phyloP scores from a whole-genome alignment of 2,113 vertebrate species.

The Ammodytes marinus region DNA sequence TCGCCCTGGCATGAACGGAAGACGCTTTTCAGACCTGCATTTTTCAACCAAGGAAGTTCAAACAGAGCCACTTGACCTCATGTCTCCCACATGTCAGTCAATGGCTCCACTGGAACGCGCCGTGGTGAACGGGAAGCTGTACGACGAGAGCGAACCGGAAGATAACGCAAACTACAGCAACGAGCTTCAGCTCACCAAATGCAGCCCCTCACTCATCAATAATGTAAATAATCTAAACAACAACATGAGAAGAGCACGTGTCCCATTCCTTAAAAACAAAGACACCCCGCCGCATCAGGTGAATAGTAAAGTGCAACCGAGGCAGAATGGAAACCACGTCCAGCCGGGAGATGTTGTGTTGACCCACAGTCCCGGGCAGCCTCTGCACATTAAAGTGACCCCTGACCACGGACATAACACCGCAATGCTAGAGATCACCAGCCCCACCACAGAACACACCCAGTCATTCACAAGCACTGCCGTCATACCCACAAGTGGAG shows the following conservation, averaged over 20 bases:
- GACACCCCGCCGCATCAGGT: slow-evolving; percentile 85
- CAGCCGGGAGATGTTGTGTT: slow-evolving; percentile 92
- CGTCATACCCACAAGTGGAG: slow-evolving; percentile 94
- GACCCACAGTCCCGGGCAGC: slow-evolving; percentile 94
- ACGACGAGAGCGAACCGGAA: slow-evolving; percentile 87
- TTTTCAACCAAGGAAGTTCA: slow-evolving; percentile 95
- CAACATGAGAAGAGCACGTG: slow-evolving; percentile 86
- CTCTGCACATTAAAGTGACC: slow-evolving; percentile 96
- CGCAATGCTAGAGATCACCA: slow-evolving; percentile 95
- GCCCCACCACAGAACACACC: slow-evolving; percentile 89
- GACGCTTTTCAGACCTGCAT: slow-evolving; percentile 93
- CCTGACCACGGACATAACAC: slow-evolving; percentile 94
- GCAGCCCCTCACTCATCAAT: slow-evolving; percentile 84
- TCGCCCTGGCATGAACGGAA: slow-evolving; percentile 91
- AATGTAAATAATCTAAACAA: slow-evolving; percentile 91
- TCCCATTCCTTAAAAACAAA: slow-evolving; percentile 90
- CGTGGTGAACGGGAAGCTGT: slow-evolving; percentile 91
- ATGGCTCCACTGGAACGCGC: slow-evolving; percentile 88
- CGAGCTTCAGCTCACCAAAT: slow-evolving; percentile 86
- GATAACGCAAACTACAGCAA: slow-evolving; percentile 86
- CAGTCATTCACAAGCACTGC: slow-evolving; percentile 96
- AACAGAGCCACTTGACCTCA: slow-evolving; percentile 89
- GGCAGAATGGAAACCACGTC: slow-evolving; percentile 88
- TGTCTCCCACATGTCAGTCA: slow-evolving; percentile 88
- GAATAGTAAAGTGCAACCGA: slow-evolving; percentile 88